Base-by-base conservation (phyloP, 2,797 vertebrate species). In the Coreius guichenoti region DNA sequence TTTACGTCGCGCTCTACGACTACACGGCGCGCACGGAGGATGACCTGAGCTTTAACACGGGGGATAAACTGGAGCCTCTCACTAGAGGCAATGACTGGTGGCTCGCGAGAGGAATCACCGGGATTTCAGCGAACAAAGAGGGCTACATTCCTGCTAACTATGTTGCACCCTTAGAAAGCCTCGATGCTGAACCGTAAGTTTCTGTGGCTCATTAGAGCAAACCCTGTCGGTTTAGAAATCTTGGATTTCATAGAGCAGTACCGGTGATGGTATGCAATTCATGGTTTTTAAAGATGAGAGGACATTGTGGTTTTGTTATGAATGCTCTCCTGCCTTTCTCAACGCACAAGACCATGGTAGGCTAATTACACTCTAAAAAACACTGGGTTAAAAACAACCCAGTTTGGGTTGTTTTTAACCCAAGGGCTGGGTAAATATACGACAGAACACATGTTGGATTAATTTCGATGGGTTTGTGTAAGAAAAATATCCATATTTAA, bases 81-180 rank as follows among this genome's bases (percentile, higher is more conserved):
- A 89, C 91, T 0, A 95, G 93, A 5, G 6, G 90, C 0, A 92
- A 94, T 0, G 96, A 98, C 0, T 99, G 98, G 98, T 99, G 97
- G 98, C 86, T 93, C 0, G 97, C 96, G 0, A 95, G 80, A 80
- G 95, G 95, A 12, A 85, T 96, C 88, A 95, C 68, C 87, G 94
- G 87, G 68, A 33, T 91, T 6, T 91, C 89, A 0, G 67, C 88
- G 69, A 92, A 88, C 33, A 90, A 91, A 23, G 31, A 92, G 73
- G 98, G 98, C 36, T 99, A 97, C 83, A 95, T 99, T 87, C 98
- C 98, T 1, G 95, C 97, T 2, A 99, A 99, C 86, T 99, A 99
- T 80, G 94, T 99, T 87, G 98, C 97, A 0, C 93, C 93, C 5
- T 92, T 97, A 88, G 93, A 95, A 86, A 99, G 96, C 80, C 92